These are phyloP conservation scores for Bombyx mandarina DNA, from an alignment of 1,140 invertebrate genomes.

Conservation along the genomic window DNA sequence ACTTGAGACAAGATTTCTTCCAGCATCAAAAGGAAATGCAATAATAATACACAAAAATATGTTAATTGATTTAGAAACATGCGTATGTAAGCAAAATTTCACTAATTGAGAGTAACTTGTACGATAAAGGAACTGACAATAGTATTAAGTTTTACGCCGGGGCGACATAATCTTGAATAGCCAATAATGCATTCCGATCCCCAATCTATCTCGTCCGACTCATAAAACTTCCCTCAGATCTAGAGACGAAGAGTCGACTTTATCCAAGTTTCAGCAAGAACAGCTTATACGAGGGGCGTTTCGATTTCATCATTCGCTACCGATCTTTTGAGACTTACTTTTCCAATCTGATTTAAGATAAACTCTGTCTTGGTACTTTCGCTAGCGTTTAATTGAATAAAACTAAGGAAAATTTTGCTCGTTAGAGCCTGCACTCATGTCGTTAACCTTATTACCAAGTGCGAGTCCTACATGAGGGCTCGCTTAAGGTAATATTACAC, in stretches of 20 bases:
- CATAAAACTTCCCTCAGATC: constrained; percentile 48
- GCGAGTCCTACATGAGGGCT: constrained; percentile 18
- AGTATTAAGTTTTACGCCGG: constrained; percentile 13
- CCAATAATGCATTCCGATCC: constrained; percentile 52
- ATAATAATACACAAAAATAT: too few relatives aligned
- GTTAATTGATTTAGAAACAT: neutral
- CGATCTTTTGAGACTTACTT: constrained; percentile 7
- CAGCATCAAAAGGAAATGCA: too few relatives aligned
- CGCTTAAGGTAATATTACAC: constrained; percentile 2
- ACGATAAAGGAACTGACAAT: constrained; percentile 8
- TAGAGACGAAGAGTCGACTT: constrained; percentile 43
- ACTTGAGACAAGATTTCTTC: constrained; percentile 10
- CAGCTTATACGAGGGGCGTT: constrained; percentile 23
- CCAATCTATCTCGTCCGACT: constrained; percentile 52
- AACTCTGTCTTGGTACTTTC: neutral
- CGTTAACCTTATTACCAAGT: constrained; percentile 48
- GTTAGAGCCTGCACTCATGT: constrained; percentile 31
- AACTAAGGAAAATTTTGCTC: constrained; percentile 25
- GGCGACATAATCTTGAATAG: constrained; percentile 45
- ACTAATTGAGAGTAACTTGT: neutral
- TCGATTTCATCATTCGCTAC: constrained; percentile 23
- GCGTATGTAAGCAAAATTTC: neutral
- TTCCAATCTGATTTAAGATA: neutral
- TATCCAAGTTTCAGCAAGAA: constrained; percentile 36
- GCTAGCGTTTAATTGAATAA: constrained; percentile 23